phyloP scores from a whole-genome alignment of 2,797 vertebrate genomes.

The Pseudopleuronectes americanus region DNA sequence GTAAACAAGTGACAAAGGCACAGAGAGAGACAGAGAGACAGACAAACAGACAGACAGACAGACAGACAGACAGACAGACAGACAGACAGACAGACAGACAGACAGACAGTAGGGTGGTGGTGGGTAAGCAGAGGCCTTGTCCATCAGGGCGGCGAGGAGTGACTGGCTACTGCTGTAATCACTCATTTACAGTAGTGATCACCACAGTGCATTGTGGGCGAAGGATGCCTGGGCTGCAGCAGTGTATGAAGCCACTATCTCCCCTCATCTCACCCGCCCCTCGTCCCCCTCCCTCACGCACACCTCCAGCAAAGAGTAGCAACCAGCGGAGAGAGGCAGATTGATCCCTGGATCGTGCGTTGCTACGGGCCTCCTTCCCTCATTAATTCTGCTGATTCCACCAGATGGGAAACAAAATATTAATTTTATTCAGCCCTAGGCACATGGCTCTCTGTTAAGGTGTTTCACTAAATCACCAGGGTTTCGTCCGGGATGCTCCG shows the following conservation, averaged over 20 bases:
- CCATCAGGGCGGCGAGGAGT: slow-evolving; percentile 67
- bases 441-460: slow-evolving; percentile 93
- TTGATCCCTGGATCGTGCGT: slow-evolving; percentile 90
- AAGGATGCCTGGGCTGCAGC: slow-evolving; percentile 73
- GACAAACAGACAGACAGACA: too few relatives aligned
- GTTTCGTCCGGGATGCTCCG: slow-evolving; percentile 88
- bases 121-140: slow-evolving; percentile 59
- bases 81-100: slow-evolving; percentile 41
- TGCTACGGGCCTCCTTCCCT: slow-evolving; percentile 93
- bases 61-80: too few relatives aligned
- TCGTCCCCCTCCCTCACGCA: slow-evolving; percentile 15
- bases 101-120: slow-evolving; percentile 70
- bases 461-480: slow-evolving; percentile 95
- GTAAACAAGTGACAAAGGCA: slow-evolving; percentile 77
- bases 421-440: slow-evolving; percentile 99
- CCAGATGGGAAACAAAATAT: slow-evolving; percentile 99
- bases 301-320: slow-evolving; percentile 85
- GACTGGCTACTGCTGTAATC: slow-evolving; percentile 74
- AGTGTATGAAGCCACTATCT: slow-evolving; percentile 58
- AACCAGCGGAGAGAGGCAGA: slow-evolving; percentile 86
- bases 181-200: slow-evolving; percentile 82
- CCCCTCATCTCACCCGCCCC: slow-evolving; percentile 38
- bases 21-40: neutral
- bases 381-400: slow-evolving; percentile 99
- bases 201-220: slow-evolving; percentile 65